Base-by-base conservation (phyloP, 2,113 vertebrate genomes). In the Gymnocephalus cernua region DNA sequence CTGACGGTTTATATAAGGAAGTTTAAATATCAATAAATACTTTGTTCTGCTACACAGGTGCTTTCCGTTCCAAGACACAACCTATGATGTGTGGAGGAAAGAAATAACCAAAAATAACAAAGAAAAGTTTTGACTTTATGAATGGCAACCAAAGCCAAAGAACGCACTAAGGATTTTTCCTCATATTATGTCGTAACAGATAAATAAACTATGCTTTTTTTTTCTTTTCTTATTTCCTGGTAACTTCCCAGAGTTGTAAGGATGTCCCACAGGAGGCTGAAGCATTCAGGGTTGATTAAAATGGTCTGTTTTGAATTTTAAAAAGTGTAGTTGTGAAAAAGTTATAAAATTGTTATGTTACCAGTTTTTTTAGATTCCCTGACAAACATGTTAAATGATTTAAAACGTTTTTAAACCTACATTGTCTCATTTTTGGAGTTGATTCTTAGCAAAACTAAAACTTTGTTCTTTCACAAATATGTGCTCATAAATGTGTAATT, bases 21-120 rank as follows among this genome's bases (percentile, higher is more conserved):
- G 82, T 88, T 88, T 92, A 85, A 89, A 87, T 87, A 91, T 86
- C 85, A 91, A 93, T 89, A 90, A 89, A 91, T 81, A 91, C 77
- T 67, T 85, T 89, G 79, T 90, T 35, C 74, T 75, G 84, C 71
- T 65, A 50, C 70, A 76, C 79, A 91, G 89, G 83, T 83, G 90
- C 65, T 89, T 87, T 89, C 79, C 54, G 32, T 77, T 63, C 51
- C 15, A 58, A 79, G 58, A 77, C 58, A 11, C 58, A 70, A 82
- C 77, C 67, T 62, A 72, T 74, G 54, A n/a, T 45, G 64, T 86
- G 62, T 50, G 41, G 56, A 64, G 23, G 69, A 74, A 45, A 74
- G 59, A 73, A 77, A 86, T 29, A 44, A 74, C n/a, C 45, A 62
- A 70, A 81, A 63, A 71, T 66, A 77, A 64, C 45, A 21, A 38